These are phyloP conservation scores for Nebria brevicollis DNA, from an alignment of 2,888 invertebrate species.

Conservation along the genomic window DNA sequence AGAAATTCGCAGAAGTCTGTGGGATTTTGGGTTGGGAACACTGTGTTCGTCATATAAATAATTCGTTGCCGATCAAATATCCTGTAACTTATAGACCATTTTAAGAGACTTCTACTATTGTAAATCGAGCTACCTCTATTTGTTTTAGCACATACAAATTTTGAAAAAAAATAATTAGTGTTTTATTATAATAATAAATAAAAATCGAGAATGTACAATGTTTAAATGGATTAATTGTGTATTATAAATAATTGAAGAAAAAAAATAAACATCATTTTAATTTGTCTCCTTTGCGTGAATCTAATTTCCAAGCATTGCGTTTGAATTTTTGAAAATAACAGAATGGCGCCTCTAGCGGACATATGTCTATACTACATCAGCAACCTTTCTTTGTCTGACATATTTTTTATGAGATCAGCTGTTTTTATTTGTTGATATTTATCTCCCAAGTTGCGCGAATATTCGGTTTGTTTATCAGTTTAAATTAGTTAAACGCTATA, in stretches of 20 bases:
- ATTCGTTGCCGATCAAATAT: slow-evolving; percentile 74
- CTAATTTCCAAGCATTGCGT: too few species aligned
- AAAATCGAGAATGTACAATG: not conserved
- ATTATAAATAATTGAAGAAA: not conserved
- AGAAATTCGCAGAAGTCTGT: slow-evolving; percentile 73
- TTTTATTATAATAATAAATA: not conserved
- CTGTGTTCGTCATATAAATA: slow-evolving; percentile 67
- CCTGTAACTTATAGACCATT: slow-evolving; percentile 77
- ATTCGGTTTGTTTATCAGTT: not conserved
- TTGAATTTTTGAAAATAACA: not conserved
- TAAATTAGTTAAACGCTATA: not conserved
- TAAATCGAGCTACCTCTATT: not conserved
- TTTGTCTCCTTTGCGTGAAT: not conserved
- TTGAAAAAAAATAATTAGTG: not conserved
- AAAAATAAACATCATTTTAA: not conserved
- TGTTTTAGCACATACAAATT: not conserved
- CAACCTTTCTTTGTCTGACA: not conserved
- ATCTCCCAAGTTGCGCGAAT: slow-evolving; percentile 1
- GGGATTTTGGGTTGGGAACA: slow-evolving; percentile 77
- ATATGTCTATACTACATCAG: not conserved
- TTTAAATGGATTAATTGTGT: not conserved
- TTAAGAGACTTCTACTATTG: slow-evolving; percentile 60
- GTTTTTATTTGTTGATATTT: not conserved
- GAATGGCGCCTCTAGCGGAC: not conserved
- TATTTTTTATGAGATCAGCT: not conserved